Conservation (phyloP, 2,888 invertebrate species). For the Tachina grossa region DNA sequence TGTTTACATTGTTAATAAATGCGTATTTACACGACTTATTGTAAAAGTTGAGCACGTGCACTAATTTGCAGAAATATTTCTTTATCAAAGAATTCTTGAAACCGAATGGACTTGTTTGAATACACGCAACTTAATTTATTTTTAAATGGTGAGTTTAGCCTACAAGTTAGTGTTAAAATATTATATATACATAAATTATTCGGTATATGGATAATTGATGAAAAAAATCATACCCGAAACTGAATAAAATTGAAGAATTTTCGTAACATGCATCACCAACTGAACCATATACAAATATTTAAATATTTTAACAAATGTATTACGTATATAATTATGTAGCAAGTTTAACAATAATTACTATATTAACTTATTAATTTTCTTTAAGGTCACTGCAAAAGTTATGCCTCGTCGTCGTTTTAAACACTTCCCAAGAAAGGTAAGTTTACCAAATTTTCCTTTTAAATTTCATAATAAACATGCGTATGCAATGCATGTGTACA, state of each 20-base stretch:
- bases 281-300: slow-evolving; percentile 68
- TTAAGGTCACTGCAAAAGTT: background rate
- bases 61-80: background rate
- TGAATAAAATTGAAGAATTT: slow-evolving; percentile 74
- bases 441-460: background rate
- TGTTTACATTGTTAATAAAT: slow-evolving; percentile 20
- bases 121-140: background rate
- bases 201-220: slow-evolving; percentile 68
- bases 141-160: slow-evolving; percentile 43
- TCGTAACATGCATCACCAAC: slow-evolving; percentile 78
- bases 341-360: background rate
- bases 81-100: background rate
- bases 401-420: no score
- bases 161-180: background rate
- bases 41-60: slow-evolving; percentile 21
- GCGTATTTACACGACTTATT: slow-evolving; percentile 8
- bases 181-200: background rate
- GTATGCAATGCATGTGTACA: no score
- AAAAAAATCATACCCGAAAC: slow-evolving; percentile 73
- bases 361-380: slow-evolving; percentile 1
- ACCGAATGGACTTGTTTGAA: background rate
- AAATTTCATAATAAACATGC: no score
- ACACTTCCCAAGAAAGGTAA: background rate
- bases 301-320: background rate
- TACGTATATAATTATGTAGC: no score